Percentiles rank a stretch among this genome's conserved stretches.
phyloP scores from a whole-genome alignment of 2,113 vertebrate species.

The Reinhardtius hippoglossoides region DNA sequence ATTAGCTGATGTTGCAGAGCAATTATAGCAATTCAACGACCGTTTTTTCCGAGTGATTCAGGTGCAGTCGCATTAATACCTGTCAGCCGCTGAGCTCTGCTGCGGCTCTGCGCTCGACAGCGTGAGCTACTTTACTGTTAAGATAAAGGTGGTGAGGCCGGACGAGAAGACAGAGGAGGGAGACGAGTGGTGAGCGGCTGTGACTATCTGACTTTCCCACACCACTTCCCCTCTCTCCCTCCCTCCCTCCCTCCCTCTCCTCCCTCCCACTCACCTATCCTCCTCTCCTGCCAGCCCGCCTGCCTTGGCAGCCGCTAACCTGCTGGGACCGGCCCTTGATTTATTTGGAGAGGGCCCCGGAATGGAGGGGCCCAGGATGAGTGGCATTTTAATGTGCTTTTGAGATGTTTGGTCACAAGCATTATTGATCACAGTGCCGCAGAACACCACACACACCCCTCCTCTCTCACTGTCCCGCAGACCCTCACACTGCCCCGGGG shows the following conservation, averaged over 20 bases:
- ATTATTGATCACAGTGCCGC: slow-evolving; percentile 84
- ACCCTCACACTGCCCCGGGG: slow-evolving; percentile 65
- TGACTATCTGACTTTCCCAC: slow-evolving; percentile 57
- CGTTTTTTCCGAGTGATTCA: slow-evolving; percentile 28
- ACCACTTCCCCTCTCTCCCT: slow-evolving; percentile 10
- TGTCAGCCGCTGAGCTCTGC: slow-evolving; percentile 9
- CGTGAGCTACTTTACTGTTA: slow-evolving; percentile 19
- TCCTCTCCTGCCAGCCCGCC: slow-evolving; percentile 57
- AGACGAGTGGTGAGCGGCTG: neutral
- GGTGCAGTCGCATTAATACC: slow-evolving; percentile 38
- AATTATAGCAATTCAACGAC: slow-evolving; percentile 45
- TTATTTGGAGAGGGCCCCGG: slow-evolving; percentile 82
- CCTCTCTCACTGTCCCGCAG: slow-evolving; percentile 58
- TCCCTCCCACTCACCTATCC: slow-evolving; percentile 47
- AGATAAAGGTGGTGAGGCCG: slow-evolving; percentile 39
- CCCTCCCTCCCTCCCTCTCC: neutral
- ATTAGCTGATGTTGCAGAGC: slow-evolving; percentile 57
- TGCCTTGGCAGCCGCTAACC: slow-evolving; percentile 73
- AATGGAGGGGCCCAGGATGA: slow-evolving; percentile 78
- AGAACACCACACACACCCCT: slow-evolving; percentile 12
- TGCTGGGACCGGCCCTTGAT: slow-evolving; percentile 80
- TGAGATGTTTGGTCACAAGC: slow-evolving; percentile 87
- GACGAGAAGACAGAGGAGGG: neutral
- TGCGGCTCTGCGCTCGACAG: slow-evolving; percentile 14
- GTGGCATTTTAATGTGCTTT: slow-evolving; percentile 88